Evolutionary conservation across 2,113 vertebrate species (phyloP), one percentile per base, ranked within the genome.

Genomic region (Seriola aureovittata): DNA sequence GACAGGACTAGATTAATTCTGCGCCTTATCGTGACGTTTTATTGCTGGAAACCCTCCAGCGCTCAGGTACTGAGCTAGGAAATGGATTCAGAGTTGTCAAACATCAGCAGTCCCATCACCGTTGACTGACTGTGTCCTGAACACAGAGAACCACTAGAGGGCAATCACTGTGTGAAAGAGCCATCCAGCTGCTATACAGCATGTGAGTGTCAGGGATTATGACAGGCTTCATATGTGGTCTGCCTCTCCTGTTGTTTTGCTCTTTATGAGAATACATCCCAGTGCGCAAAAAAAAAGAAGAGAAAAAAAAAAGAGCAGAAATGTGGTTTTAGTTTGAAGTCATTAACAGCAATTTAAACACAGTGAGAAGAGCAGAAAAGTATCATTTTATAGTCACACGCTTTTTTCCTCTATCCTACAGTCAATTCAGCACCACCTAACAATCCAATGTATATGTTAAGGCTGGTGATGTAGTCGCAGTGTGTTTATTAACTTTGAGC

Each of bases 101-200:
- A 70, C 5, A 21, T 62, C 44, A 13, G 4, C 65, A 57, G 55
- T 44, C 57, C 46, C 55, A 5, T 69, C 74, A 3, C 4, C 38
- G 67, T 16, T 55, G 60, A 69, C 63, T 77, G 67, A 17, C 14
- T 64, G 40, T 65, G 82, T 21, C 59, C 48, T 75, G 42, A 77
- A 29, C 64, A 23, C 54, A 67, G 38, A 17, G 13, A 54, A 83
- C 92, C 93, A 93, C 88, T 89, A 95, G 93, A 90, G 93, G 93
- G 92, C 91, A 75, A 88, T 80, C 68, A 83, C 25, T 65, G 75
- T 87, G 74, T 82, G 64, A 82, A 36, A 25, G 44, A 73, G 48
- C 8, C 82, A 63, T 44, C 21, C 42, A 29, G 71, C 74, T 66
- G 29, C 29, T 62, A 29, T 29, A 1, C 52, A 48, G 66, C 8